Evolutionary conservation across 2,113 vertebrate genomes (phyloP).

Genomic region (Oenanthe oenanthe): DNA sequence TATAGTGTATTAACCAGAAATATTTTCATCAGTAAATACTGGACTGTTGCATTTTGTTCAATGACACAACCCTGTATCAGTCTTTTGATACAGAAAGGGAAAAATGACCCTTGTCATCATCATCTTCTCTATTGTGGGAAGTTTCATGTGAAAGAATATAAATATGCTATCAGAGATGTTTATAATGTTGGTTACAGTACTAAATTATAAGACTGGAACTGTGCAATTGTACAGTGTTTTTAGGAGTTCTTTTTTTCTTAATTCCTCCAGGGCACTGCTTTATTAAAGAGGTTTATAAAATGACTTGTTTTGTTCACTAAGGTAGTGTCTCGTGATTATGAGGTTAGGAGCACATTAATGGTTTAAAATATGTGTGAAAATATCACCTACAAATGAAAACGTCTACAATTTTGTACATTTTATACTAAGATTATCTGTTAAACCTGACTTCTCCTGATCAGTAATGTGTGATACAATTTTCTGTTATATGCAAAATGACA

Average conservation of each 20-base stretch:
- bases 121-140: not conserved
- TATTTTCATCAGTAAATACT: not conserved
- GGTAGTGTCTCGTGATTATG: not conserved
- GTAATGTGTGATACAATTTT: not conserved
- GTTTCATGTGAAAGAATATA: not conserved
- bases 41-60: not conserved
- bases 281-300: not conserved
- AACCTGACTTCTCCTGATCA: not conserved
- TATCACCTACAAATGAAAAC: not conserved
- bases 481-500: slow-evolving; percentile 34
- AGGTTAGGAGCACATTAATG: not conserved
- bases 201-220: not conserved
- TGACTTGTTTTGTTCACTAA: not conserved
- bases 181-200: not conserved
- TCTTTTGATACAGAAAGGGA: not conserved
- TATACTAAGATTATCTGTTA: not conserved
- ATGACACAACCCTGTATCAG: not conserved
- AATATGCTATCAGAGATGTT: not conserved
- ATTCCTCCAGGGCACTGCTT: not conserved
- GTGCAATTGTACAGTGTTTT: not conserved
- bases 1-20: not conserved
- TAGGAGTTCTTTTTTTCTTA: not conserved
- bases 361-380: not conserved
- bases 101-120: not conserved
- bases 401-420: not conserved